Evolutionary conservation across 2,113 vertebrate species (phyloP), one percentile per base, ranked within the genome.

Genomic region (Trogon melanurus): DNA sequence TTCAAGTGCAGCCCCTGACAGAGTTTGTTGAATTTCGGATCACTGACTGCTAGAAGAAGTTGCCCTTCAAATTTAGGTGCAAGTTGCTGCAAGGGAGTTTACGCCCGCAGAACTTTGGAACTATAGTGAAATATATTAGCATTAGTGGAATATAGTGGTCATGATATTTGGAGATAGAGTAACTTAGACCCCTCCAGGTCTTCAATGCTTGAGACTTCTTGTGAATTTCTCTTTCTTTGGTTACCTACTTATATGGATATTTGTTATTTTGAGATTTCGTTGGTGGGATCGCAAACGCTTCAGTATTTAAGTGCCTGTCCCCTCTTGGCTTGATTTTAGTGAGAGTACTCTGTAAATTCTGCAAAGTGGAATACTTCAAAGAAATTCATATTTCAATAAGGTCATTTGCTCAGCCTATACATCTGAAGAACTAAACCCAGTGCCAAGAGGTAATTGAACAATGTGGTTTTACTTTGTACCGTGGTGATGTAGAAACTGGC

Each of bases 241-340:
- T 67, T 91, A 85, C 26, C 27, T 60, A 58, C 16, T 61, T 79
- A 50, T 16, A 38, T 36, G 17, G 27, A 41, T 61, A 5, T 62
- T 75, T 65, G 20, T 76, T 89, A 71, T 50, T 75, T 96, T 96
- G 83, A 87, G 57, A 69, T 84, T 62, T 54, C 16, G 58, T 83
- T 44, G 72, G 60, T 11, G 20, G 57, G 32, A 16, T 72, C 54
- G 85, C 51, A 58, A 65, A 70, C 65, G 19, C 47, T 62, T 94
- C 6, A 23, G 23, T 79, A 6, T 71, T 88, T 22, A 38, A 67
- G 32, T 67, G 29, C 56, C 80, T 91, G 69, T 84, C 41, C 53
- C 61, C 32, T 89, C 61, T 75, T 72, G 48, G 48, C 66, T 61
- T 50, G 88, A 32, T 78, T 62, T 84, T 62, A 66, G 12, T 54